Evolutionary conservation across 2,113 vertebrate species (phyloP).

Genomic region (Rafetus swinhoei): DNA sequence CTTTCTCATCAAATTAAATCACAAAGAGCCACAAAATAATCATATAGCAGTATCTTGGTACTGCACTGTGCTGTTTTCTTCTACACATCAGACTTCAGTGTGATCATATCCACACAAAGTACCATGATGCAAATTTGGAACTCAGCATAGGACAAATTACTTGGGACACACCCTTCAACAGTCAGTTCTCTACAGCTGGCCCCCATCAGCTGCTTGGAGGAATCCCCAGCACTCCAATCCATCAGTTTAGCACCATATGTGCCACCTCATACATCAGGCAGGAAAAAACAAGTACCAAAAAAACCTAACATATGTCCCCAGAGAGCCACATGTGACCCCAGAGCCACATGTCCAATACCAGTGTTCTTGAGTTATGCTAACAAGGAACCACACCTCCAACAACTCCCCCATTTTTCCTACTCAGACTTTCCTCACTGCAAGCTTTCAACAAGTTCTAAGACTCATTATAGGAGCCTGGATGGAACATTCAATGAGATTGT

Average conservation of each 20-base stretch:
- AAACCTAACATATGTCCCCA: neutral
- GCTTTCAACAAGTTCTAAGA: neutral
- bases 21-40: neutral
- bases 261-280: neutral
- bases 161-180: neutral
- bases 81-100: neutral
- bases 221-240: neutral
- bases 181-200: neutral
- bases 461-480: neutral
- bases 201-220: neutral
- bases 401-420: neutral
- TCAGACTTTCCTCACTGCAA: neutral
- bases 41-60: neutral
- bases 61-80: neutral
- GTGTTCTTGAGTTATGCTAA: neutral
- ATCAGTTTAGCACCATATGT: neutral
- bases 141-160: neutral
- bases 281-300: neutral
- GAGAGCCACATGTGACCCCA: neutral
- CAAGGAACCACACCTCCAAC: neutral
- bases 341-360: neutral
- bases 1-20: neutral
- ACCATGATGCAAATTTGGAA: neutral
- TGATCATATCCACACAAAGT: neutral
- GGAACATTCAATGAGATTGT: neutral